phyloP scores from a whole-genome alignment of 2,113 vertebrate genomes.

The Garra rufa region DNA sequence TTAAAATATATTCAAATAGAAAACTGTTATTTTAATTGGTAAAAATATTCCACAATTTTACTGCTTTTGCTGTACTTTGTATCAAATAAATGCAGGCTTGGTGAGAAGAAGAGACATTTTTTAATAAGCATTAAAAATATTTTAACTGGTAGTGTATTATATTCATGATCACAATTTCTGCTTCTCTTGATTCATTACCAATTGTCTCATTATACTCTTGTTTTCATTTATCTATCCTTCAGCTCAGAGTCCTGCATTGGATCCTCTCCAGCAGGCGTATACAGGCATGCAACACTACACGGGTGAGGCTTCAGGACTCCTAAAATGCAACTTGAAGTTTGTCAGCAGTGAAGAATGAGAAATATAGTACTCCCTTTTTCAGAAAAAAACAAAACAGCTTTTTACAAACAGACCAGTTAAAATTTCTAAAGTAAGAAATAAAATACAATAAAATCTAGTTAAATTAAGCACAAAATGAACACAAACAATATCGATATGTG shows the following conservation, averaged over 20 bases:
- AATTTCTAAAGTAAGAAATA: not conserved
- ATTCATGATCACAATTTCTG: no score
- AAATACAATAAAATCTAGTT: not conserved
- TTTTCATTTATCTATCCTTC: conserved; percentile 42
- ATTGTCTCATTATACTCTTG: not conserved
- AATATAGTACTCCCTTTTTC: not conserved
- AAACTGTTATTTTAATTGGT: no score
- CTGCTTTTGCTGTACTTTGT: no score
- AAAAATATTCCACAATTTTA: no score
- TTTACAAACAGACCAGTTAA: not conserved
- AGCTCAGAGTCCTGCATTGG: conserved; percentile 92
- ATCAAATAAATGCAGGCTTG: no score
- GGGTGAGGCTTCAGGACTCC: conserved; percentile 73
- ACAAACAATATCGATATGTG: no score
- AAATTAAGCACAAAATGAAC: not conserved
- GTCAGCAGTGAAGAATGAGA: not conserved
- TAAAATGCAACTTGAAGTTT: not conserved
- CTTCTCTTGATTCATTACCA: not conserved
- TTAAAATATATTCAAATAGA: no score
- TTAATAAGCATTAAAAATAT: no score
- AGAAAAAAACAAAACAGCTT: not conserved
- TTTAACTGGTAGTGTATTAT: no score
- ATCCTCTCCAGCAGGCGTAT: conserved; percentile 91
- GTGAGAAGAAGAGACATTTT: no score
- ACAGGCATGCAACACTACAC: conserved; percentile 94